These are phyloP conservation scores for Scaptodrosophila lebanonensis DNA, from an alignment of 1,140 invertebrate species.

Conservation along the genomic window DNA sequence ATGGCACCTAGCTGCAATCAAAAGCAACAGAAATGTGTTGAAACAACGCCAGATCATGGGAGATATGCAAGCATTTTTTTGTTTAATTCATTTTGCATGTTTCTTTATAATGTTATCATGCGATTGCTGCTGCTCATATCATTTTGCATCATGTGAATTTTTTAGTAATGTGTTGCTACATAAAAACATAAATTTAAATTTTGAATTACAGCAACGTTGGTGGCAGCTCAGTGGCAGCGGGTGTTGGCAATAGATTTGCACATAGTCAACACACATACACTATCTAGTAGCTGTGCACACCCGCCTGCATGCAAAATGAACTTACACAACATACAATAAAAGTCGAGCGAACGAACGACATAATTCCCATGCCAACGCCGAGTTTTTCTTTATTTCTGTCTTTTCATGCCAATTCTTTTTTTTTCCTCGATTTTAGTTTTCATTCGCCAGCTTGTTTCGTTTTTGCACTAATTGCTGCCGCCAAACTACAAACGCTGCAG, in stretches of 20 bases:
- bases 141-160: no score
- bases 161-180: conserved; percentile 16
- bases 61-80: background rate
- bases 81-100: background rate
- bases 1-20: no score
- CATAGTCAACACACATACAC: conserved; percentile 17
- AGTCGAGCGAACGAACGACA: conserved; percentile 47
- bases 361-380: conserved; percentile 52
- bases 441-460: no score
- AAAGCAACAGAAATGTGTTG: no score
- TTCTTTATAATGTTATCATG: no score
- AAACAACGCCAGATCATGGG: conserved; percentile 1
- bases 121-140: background rate
- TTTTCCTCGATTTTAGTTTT: conserved; percentile 55
- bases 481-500: no score
- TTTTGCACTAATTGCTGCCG: conserved; percentile 58
- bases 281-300: no score
- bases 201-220: conserved; percentile 11
- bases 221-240: conserved; percentile 19
- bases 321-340: conserved; percentile 34
- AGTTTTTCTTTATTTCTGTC: conserved; percentile 16
- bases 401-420: conserved; percentile 26
- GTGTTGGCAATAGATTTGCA: conserved; percentile 22
- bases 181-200: conserved; percentile 26
- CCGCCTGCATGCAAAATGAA: no score